Conservation (phyloP, 1,140 invertebrate species). For the Bombus superbus region DNA sequence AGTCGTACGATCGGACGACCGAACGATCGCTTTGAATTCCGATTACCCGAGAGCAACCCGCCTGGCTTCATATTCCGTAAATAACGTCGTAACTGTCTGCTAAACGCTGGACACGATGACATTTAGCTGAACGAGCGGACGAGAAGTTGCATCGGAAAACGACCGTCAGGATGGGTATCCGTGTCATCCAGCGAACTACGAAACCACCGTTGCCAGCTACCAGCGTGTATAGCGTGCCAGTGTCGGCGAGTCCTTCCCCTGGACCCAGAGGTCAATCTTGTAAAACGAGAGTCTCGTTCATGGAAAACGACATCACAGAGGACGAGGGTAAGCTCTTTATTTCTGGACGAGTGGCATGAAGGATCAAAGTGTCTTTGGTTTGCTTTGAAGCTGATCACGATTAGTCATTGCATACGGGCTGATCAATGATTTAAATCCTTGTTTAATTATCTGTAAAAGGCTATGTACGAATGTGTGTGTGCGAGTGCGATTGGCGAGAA, state of each 20-base stretch:
- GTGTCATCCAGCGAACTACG: conserved; percentile 87
- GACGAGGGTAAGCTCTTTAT: conserved; percentile 65
- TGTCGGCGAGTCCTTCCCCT: conserved; percentile 41
- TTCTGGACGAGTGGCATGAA: no score
- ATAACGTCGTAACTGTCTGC: background rate
- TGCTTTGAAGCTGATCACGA: no score
- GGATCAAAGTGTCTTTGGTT: background rate
- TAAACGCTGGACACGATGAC: background rate
- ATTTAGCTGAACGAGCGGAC: conserved; percentile 88
- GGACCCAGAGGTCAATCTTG: conserved; percentile 47
- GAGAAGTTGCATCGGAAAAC: conserved; percentile 89
- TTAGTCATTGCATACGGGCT: background rate
- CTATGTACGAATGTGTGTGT: no score
- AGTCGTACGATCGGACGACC: background rate
- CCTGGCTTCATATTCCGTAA: background rate
- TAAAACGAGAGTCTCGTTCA: conserved; percentile 54
- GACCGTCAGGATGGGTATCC: conserved; percentile 92
- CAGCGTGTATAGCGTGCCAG: conserved; percentile 75
- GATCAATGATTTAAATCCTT: no score
- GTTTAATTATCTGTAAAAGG: no score
- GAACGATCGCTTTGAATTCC: background rate
- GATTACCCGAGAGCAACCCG: background rate
- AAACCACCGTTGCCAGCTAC: conserved; percentile 78
- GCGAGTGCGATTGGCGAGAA: no score
- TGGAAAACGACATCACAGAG: conserved; percentile 69